Conservation (phyloP, 1,140 invertebrate species). For the Hycleus cichorii region DNA sequence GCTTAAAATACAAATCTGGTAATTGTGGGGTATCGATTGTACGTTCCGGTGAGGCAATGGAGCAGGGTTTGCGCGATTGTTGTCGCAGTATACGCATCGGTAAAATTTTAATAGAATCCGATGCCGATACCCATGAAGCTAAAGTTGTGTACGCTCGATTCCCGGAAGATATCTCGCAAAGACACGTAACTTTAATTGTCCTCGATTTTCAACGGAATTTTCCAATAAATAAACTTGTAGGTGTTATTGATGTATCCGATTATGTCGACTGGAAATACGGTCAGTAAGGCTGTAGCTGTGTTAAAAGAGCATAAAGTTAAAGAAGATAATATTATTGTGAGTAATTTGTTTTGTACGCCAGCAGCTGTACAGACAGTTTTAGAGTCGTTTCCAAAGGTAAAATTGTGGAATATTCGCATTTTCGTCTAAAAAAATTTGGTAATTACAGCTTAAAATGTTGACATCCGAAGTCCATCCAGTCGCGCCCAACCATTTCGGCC, state of each 20-base stretch:
- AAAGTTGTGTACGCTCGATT: conserved; percentile 97
- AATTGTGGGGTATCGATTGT: conserved; percentile 99
- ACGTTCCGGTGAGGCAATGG: conserved; percentile 95
- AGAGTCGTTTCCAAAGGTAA: conserved; percentile 74
- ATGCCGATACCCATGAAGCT: conserved; percentile 92
- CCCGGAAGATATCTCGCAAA: conserved; percentile 84
- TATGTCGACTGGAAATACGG: conserved; percentile 96
- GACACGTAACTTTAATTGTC: conserved; percentile 50
- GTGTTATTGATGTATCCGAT: conserved; percentile 98
- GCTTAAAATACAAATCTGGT: conserved; percentile 88
- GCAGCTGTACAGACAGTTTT: conserved; percentile 80
- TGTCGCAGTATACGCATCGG: conserved; percentile 96
- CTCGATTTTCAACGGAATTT: background rate
- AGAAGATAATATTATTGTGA: conserved; percentile 90
- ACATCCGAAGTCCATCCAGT: conserved; percentile 92
- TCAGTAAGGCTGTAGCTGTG: conserved; percentile 87
- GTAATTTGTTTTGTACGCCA: conserved; percentile 95
- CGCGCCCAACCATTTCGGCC: conserved; percentile 97
- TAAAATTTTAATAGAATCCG: conserved; percentile 96
- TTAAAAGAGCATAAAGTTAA: conserved; percentile 87
- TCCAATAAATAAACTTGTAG: conserved; percentile 15
- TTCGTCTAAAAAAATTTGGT: conserved; percentile 8
- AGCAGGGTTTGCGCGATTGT: conserved; percentile 93
- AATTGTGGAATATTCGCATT: conserved; percentile 7
- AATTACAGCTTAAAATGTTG: conserved; percentile 78